These are phyloP conservation scores for Microctonus hyperodae DNA, from an alignment of 2,888 invertebrate species.

Conservation along the genomic window DNA sequence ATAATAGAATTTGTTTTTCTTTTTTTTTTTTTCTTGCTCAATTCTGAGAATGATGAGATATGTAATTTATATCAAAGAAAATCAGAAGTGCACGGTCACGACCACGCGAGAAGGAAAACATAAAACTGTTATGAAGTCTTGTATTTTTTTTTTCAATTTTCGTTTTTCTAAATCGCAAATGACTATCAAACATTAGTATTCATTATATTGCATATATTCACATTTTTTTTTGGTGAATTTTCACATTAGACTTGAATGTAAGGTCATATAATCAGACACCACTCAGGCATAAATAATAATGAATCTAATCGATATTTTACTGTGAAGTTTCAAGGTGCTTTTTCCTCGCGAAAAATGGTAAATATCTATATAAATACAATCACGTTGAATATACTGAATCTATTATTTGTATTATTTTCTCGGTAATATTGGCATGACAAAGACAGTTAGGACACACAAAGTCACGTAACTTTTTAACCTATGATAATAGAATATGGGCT, in stretches of 20 bases:
- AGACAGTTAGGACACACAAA: not conserved
- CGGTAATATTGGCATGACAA: slow-evolving; percentile 1
- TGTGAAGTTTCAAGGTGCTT: slow-evolving; percentile 46
- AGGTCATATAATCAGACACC: slow-evolving; percentile 23
- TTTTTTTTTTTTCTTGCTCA: not conserved
- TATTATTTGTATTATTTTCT: not conserved
- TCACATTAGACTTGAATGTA: slow-evolving; percentile 31
- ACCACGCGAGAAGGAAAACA: slow-evolving; percentile 13
- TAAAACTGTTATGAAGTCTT: slow-evolving; percentile 12
- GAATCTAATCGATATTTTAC: slow-evolving; percentile 47
- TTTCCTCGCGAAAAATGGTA: slow-evolving; percentile 24
- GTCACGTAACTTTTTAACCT: slow-evolving; percentile 44
- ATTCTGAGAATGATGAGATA: not conserved
- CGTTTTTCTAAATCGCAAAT: not conserved
- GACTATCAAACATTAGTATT: not conserved
- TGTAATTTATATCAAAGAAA: slow-evolving; percentile 4
- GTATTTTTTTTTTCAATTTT: not conserved
- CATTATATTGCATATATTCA: not conserved
- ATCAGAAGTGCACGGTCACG: slow-evolving; percentile 22
- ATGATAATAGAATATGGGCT: slow-evolving; percentile 47
- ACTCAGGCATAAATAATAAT: slow-evolving; percentile 43
- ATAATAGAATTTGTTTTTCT: too few species aligned
- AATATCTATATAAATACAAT: not conserved
- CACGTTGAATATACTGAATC: not conserved
- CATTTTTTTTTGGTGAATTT: slow-evolving; percentile 8